phyloP scores from a whole-genome alignment of 2,888 invertebrate genomes.

The Tryphoninae sp. region DNA sequence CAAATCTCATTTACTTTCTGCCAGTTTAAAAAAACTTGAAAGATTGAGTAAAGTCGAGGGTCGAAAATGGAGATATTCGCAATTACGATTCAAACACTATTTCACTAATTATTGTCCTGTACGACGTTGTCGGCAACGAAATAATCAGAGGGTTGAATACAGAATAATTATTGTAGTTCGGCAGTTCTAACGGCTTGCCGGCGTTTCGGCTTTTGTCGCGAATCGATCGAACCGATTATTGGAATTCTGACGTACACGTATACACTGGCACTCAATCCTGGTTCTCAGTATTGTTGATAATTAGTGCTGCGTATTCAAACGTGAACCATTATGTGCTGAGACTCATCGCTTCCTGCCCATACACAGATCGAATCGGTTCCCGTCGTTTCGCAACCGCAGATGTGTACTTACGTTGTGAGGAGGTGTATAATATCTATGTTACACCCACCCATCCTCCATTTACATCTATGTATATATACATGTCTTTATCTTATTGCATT shows the following conservation, averaged over 20 bases:
- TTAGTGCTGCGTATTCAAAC: conserved; percentile 35
- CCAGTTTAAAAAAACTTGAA: too few species aligned
- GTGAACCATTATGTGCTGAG: neutral
- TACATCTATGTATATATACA: too few species aligned
- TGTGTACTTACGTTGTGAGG: neutral
- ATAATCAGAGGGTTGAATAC: neutral
- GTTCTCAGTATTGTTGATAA: conserved; percentile 1
- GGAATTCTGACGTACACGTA: conserved; percentile 1
- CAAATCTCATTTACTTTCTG: too few species aligned
- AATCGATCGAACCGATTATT: conserved; percentile 27
- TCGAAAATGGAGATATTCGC: too few species aligned
- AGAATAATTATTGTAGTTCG: neutral
- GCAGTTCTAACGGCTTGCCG: neutral
- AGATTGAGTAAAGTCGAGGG: too few species aligned
- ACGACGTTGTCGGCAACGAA: too few species aligned
- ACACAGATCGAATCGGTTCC: neutral
- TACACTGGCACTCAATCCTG: neutral
- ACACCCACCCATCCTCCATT: too few species aligned
- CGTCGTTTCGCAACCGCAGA: neutral
- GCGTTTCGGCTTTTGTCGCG: neutral
- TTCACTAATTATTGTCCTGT: too few species aligned
- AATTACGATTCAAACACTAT: too few species aligned
- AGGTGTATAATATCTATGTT: too few species aligned
- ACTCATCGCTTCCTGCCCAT: neutral
- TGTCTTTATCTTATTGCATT: too few species aligned